Percentiles rank a stretch among this genome's conserved stretches.
phyloP scores from a whole-genome alignment of 2,113 vertebrate genomes.

The Phalacrocorax brasilianus region DNA sequence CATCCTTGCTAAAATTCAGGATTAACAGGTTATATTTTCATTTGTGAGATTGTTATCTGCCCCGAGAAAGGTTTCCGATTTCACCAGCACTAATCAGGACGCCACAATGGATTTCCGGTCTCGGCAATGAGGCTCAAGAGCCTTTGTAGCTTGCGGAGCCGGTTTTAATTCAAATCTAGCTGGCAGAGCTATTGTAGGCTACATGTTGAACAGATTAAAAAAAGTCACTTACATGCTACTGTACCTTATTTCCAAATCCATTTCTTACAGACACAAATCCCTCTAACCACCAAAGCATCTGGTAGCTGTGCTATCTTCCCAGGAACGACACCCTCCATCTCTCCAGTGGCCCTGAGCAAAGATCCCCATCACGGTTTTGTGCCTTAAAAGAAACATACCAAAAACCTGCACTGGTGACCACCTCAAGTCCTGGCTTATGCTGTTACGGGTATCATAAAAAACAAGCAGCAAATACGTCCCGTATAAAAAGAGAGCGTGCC shows the following conservation, averaged over 20 bases:
- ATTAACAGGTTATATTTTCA: conserved; percentile 65
- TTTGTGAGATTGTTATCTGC: conserved; percentile 32
- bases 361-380: background rate
- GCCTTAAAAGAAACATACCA: background rate
- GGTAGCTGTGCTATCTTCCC: background rate
- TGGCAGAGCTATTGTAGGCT: background rate
- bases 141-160: conserved; percentile 36
- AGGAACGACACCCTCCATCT: background rate
- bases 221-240: background rate
- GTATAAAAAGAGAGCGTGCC: background rate
- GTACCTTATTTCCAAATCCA: background rate
- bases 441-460: background rate
- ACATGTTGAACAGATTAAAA: conserved; percentile 12
- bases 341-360: background rate
- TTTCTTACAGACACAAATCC: conserved; percentile 2
- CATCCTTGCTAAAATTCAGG: conserved; percentile 41
- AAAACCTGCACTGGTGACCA: background rate
- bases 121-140: background rate
- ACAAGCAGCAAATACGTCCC: background rate
- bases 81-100: conserved; percentile 60
- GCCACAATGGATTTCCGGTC: conserved; percentile 51
- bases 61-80: conserved; percentile 55
- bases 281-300: background rate
- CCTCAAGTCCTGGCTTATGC: background rate
- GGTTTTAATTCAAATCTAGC: conserved; percentile 39